Evolutionary conservation across 2,797 vertebrate species (phyloP), one percentile per base, ranked within the genome.

Genomic region (Crax fasciolata): DNA sequence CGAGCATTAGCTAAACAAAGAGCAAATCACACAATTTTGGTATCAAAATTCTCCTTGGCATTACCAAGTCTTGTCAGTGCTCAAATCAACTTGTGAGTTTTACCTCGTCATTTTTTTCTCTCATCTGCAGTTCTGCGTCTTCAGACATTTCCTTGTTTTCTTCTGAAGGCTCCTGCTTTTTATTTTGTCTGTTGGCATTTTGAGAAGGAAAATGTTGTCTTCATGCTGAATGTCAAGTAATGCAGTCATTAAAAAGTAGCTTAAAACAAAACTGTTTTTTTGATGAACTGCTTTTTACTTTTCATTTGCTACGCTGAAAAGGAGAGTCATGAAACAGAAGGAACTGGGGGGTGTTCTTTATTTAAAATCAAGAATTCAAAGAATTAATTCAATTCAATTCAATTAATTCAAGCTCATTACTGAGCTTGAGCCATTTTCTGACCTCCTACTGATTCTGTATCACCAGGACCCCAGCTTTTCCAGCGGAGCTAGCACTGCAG

Each of bases 221-320:
- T 73, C 52, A 18, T 79, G 57, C 38, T 85, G 49, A 87, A 81
- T 91, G 68, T 91, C 84, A 74, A 94, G 78, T 93, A 96, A 85
- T 6, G 46, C 30, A 4, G 2, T 72, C 41, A 91, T 91, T 86
- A 94, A 96, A 96, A 93, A 70, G 58, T 67, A 90, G 83, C 48
- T 96, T 93, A 46, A 55, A 73, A 58, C 18, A 80, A 75, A 79
- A 66, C 55, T 77, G 51, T 52, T 84, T 81, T 83, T 73, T 93
- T 70, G 81, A 67, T n/a, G 5, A 58, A 52, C 74, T 88, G 57
- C 39, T 94, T 83, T 84, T 81, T 74, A 63, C 48, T 84, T 89
- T 46, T 58, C 38, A 32, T 41, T 78, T 87, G 43, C 51, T 65
- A 58, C 90, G n/a, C 21, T 91, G 78, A 77, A 80, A 80, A 77